Conservation (phyloP, 2,797 vertebrate genomes). For the Brotula barbata region DNA sequence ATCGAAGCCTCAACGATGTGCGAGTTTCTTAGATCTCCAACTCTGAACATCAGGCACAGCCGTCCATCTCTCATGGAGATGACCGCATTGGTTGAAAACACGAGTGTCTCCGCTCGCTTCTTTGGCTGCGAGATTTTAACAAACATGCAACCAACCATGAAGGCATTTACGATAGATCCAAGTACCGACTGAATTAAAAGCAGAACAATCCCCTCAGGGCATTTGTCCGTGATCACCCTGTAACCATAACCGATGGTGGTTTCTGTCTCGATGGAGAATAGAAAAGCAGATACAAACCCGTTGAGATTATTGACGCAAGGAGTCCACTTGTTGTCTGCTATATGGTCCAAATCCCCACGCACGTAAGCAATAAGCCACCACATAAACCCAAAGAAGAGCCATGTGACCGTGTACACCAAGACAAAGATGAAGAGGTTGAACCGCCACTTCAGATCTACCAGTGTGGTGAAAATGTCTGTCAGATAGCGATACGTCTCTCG, state of each 20-base stretch:
- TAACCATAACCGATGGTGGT: constrained; percentile 98
- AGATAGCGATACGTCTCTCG: constrained; percentile 96
- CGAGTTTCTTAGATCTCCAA: constrained; percentile 97
- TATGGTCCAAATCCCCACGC: constrained; percentile 94
- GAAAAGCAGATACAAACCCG: constrained; percentile 95
- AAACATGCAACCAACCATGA: constrained; percentile 99
- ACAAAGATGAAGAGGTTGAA: constrained; percentile 98
- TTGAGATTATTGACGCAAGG: constrained; percentile 98
- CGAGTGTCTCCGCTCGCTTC: constrained; percentile 97
- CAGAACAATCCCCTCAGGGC: constrained; percentile 95
- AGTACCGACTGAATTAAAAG: constrained; percentile 96
- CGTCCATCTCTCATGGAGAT: constrained; percentile 97
- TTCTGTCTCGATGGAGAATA: constrained; percentile 99
- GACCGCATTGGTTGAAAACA: constrained; percentile 96
- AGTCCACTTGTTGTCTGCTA: constrained; percentile 91
- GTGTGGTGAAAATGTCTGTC: constrained; percentile 97
- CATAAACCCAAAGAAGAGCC: constrained; percentile 98
- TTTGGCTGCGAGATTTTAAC: constrained; percentile 99
- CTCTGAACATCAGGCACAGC: constrained; percentile 98
- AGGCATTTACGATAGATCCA: constrained; percentile 98
- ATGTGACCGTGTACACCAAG: constrained; percentile 96
- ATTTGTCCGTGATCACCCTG: constrained; percentile 98
- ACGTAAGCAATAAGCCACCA: constrained; percentile 98
- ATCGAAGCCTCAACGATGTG: constrained; percentile 99
- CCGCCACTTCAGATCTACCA: constrained; percentile 98